Percentiles rank a stretch among this genome's conserved stretches.
Conservation (phyloP, 2,888 invertebrate species). For the Spodoptera picta region DNA sequence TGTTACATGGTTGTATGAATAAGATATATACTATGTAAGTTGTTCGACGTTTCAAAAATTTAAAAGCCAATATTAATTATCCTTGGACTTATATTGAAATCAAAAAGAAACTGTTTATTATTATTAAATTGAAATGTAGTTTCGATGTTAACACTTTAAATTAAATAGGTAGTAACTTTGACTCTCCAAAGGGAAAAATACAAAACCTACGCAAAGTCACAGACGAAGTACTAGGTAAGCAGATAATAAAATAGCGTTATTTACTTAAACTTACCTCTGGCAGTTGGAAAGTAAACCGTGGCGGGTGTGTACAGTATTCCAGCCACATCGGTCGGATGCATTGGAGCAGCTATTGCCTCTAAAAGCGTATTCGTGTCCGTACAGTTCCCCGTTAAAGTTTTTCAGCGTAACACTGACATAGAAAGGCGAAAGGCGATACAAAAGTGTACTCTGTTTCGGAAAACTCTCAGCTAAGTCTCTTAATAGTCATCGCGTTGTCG, state of each 20-base stretch:
- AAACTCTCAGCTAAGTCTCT: conserved; percentile 10
- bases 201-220: too few species aligned
- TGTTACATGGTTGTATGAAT: too few species aligned
- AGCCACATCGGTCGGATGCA: conserved; percentile 55
- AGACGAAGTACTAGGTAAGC: too few species aligned
- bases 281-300: conserved; percentile 64
- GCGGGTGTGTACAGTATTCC: conserved; percentile 43
- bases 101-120: too few species aligned
- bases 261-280: conserved; percentile 32
- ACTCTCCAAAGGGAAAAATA: too few species aligned
- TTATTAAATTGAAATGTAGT: too few species aligned
- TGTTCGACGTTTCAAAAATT: too few species aligned
- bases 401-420: conserved; percentile 54
- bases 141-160: too few species aligned
- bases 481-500: conserved; percentile 15
- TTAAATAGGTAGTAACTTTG: too few species aligned
- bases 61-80: too few species aligned
- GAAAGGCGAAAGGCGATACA: conserved; percentile 47
- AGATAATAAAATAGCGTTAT: conserved; percentile 8
- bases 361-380: conserved; percentile 80
- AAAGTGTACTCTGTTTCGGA: conserved; percentile 31
- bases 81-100: too few species aligned
- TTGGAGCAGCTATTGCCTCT: conserved; percentile 64
- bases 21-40: too few species aligned
- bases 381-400: conserved; percentile 76